Evolutionary conservation across 2,113 vertebrate species (phyloP), one percentile per base, ranked within the genome.

Genomic region (Protobothrops mucrosquamatus): DNA sequence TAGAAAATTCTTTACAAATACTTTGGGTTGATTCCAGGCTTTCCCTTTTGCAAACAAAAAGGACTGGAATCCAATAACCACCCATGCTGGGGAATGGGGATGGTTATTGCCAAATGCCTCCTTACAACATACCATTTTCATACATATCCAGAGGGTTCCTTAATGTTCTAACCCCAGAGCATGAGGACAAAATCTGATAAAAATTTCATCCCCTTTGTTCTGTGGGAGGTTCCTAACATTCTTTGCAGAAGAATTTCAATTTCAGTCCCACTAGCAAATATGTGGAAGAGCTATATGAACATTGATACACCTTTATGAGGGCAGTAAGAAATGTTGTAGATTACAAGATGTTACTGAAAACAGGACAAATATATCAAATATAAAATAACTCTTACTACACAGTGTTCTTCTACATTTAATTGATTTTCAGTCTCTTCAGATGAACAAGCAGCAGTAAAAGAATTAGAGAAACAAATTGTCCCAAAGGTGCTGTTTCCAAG

Each of bases 1-100:
- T 46, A 52, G 29, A 85, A 91, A 81, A 91, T 15, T 1, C 92
- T 43, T 90, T 90, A 57, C 81, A 88, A 95, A 61, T 6, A 88
- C 48, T 52, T 39, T 92, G 87, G 87, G 51, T 55, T 88, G 51
- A 20, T 59, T 43, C 55, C 55, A 59, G 34, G 23, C 10, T 59
- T 89, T 56, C 23, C 39, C 55, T 81, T 91, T 34, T 15, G 20
- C 24, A 59, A 43, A 24, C 9, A 89, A 43, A 89, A 89, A 39
- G 2, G 55, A 57, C 10, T 34, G 22, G 24, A 24, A 59, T 12
- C 23, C 57, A 14, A 89, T 59, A 59, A 57, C 24, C 1, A 89
- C 39, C 4, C 86, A 87, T 54, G 86, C 86, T 52, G 51, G n/a
- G 18, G 51, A 81, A 6, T n/a, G 74, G 74, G 74, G 74, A 20